Conservation (phyloP, 2,113 vertebrate species). For the Passer montanus region DNA sequence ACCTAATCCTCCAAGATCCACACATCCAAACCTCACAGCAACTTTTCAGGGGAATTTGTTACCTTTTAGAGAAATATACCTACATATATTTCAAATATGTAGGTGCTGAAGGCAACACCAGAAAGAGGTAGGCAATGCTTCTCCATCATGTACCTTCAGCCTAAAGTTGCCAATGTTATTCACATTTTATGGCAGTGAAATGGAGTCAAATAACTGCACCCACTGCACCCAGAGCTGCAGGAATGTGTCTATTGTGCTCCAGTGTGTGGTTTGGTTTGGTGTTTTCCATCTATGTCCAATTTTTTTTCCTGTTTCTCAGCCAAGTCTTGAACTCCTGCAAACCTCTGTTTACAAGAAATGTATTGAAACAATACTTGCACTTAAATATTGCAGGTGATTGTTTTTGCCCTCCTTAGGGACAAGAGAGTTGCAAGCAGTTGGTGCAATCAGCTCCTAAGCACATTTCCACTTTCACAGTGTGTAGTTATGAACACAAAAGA, state of each 20-base stretch:
- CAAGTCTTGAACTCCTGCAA: not conserved
- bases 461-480: not conserved
- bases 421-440: not conserved
- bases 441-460: not conserved
- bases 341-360: not conserved
- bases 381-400: not conserved
- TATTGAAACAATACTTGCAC: not conserved
- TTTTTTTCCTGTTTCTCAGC: not conserved
- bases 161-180: not conserved
- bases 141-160: not conserved
- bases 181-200: not conserved
- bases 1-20: not conserved
- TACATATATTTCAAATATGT: not conserved
- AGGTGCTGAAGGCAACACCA: not conserved
- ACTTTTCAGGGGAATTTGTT: rapidly evolving
- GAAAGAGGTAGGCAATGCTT: not conserved
- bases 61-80: not conserved
- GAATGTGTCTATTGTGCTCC: no score
- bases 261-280: not conserved
- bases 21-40: not conserved
- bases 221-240: not conserved
- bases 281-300: not conserved
- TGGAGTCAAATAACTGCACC: not conserved
- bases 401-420: not conserved
- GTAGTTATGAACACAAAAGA: not conserved